A percentile compares a stretch with the other conserved stretches of the same genome.
Conservation (phyloP, 1,140 invertebrate genomes). For the Cydia amplana region DNA sequence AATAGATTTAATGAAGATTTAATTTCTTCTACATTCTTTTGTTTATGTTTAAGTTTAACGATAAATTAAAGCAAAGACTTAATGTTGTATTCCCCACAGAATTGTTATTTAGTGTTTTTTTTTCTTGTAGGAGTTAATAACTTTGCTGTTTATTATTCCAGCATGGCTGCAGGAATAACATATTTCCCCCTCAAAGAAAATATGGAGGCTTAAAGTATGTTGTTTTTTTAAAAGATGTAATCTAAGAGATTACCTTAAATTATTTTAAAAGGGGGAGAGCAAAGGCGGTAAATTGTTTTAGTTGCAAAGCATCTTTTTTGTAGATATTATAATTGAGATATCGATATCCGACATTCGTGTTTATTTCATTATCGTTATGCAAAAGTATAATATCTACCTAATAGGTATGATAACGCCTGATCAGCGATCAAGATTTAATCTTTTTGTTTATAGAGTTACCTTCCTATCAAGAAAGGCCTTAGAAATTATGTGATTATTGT, state of each 20-base stretch:
- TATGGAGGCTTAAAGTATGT: conserved; percentile 67
- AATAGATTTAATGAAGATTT: conserved; percentile 23
- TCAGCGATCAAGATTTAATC: no score
- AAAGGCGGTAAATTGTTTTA: conserved; percentile 13
- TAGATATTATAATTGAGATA: not conserved
- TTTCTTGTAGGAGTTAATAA: conserved; percentile 48
- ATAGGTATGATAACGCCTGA: no score
- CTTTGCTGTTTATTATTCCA: conserved; percentile 55
- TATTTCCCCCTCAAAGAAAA: conserved; percentile 65
- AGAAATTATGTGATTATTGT: no score
- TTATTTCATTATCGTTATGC: no score
- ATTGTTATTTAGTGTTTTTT: conserved; percentile 39
- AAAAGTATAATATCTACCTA: no score
- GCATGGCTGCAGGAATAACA: conserved; percentile 44
- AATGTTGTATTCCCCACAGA: conserved; percentile 38
- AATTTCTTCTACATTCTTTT: conserved; percentile 1
- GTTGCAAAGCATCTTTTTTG: not conserved
- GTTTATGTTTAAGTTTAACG: not conserved
- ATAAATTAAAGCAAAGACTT: conserved; percentile 25
- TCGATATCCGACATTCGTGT: not conserved
- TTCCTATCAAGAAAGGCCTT: no score
- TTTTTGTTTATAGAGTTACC: no score
- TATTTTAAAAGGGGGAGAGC: conserved; percentile 62
- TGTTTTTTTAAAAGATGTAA: conserved; percentile 61
- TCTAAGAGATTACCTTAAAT: conserved; percentile 73